A percentile compares a stretch with the other conserved stretches of the same genome.
phyloP scores from a whole-genome alignment of 2,113 vertebrate genomes.

The Pionites leucogaster region DNA sequence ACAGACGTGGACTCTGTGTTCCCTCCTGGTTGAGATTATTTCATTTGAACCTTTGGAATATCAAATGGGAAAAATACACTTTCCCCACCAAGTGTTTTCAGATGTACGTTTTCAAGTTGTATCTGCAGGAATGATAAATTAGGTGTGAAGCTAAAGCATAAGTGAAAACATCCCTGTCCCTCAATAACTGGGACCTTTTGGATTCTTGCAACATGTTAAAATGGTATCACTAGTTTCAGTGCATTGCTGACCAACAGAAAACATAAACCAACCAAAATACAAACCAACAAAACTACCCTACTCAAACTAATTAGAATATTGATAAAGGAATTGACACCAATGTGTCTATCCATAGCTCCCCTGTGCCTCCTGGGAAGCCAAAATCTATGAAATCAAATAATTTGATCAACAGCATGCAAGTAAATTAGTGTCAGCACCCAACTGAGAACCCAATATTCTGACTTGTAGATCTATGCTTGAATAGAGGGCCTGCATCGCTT shows the following conservation, averaged over 20 bases:
- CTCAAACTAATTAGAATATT: neutral
- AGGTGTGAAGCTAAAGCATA: constrained; percentile 1
- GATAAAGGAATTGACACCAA: neutral
- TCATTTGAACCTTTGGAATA: neutral
- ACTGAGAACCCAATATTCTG: neutral
- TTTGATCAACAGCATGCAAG: neutral
- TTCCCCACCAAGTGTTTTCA: neutral
- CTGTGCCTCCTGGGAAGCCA: neutral
- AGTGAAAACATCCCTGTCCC: neutral
- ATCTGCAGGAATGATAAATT: neutral
- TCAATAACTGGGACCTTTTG: neutral
- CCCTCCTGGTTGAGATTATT: neutral
- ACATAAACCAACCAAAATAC: neutral
- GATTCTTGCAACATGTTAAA: neutral
- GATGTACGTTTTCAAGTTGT: neutral
- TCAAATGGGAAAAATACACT: neutral
- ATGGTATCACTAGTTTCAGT: neutral
- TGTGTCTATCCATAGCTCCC: neutral
- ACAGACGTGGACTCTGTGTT: neutral
- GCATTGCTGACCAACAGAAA: neutral
- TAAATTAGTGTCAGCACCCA: neutral
- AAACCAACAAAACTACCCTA: neutral
- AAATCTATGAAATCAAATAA: neutral
- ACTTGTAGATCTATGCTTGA: neutral
- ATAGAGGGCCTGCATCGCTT: neutral